These are phyloP conservation scores for Ostrea denselamellosa DNA, from an alignment of 1,140 invertebrate genomes.

Conservation along the genomic window DNA sequence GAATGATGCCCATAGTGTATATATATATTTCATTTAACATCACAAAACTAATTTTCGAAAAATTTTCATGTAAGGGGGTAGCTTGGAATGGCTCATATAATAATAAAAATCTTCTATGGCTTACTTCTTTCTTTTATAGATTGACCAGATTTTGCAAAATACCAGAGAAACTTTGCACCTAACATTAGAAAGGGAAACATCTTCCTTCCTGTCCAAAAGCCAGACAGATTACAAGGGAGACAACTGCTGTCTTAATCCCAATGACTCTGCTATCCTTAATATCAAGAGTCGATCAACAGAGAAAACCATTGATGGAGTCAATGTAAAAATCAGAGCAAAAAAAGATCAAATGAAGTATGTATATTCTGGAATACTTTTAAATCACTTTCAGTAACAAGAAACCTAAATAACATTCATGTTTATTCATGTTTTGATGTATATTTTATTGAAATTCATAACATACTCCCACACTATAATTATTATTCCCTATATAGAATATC, in stretches of 20 bases:
- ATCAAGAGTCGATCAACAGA: neutral
- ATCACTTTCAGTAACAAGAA: neutral
- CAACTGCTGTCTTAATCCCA: neutral
- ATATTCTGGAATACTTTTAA: no score
- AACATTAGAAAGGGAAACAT: conserved; percentile 93
- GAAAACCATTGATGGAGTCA: neutral
- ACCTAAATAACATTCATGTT: neutral
- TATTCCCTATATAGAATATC: neutral
- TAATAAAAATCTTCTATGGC: neutral
- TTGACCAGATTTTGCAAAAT: conserved; percentile 73
- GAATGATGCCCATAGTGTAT: no score
- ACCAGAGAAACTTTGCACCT: conserved; percentile 81
- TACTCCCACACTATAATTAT: neutral
- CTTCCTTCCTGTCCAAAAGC: conserved; percentile 64
- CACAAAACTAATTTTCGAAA: neutral
- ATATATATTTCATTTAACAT: neutral
- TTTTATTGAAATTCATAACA: no score
- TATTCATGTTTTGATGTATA: no score
- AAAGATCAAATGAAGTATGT: conserved; percentile 13
- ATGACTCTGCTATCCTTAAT: neutral
- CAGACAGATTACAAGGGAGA: neutral
- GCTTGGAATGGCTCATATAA: neutral
- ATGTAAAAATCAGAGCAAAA: conserved; percentile 17
- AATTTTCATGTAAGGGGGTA: neutral
- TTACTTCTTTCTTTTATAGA: conserved; percentile 62